Base-by-base conservation (phyloP, 1,140 invertebrate genomes). In the Listronotus bonariensis region DNA sequence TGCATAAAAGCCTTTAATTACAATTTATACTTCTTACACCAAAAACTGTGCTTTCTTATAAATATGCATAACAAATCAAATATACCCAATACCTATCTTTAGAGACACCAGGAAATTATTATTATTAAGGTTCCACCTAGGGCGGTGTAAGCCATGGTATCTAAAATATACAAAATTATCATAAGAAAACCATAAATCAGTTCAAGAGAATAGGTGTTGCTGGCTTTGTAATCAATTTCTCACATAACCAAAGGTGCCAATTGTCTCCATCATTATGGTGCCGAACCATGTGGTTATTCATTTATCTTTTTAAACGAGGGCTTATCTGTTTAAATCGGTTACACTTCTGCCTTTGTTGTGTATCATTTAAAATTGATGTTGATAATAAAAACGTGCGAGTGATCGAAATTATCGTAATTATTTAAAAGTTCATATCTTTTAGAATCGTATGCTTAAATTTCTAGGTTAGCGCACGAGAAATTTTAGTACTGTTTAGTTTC, bases 181-280 rank as follows among this genome's bases (percentile, higher is more conserved):
- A 67, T 67, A 67, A 49, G 59, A 62, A 43, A 48, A 43, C 55
- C 34, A 67, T 67, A 67, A 67, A 67, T 67, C 65, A 67, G 65
- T 45, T 45, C 49, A 51, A 41, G 36, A 62, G 58, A 60, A 67
- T 52, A 63, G 60, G 59, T 67, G 65, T 67, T 67, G 65, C 53
- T 62, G 48, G 53, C 58, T 62, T 67, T 67, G 65, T 67, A 67
- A 67, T 67, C 65, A 67, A 67, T 67, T 67, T 67, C 65, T 63
- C 65, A 62, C 58, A 57, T 67, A 53, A 60, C 65, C 31, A 67
- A 58, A 48, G 43, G 59, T 56, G 59, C 59, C 52, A 60, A 54
- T 60, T 42, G 60, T 41, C 57, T 46, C 40, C 60, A 61, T 67
- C 57, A 67, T 67, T 62, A 62, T 55, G 55, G 45, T 18, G 51